Conservation (phyloP, 2,113 vertebrate species). For the Phrynosoma platyrhinos region DNA sequence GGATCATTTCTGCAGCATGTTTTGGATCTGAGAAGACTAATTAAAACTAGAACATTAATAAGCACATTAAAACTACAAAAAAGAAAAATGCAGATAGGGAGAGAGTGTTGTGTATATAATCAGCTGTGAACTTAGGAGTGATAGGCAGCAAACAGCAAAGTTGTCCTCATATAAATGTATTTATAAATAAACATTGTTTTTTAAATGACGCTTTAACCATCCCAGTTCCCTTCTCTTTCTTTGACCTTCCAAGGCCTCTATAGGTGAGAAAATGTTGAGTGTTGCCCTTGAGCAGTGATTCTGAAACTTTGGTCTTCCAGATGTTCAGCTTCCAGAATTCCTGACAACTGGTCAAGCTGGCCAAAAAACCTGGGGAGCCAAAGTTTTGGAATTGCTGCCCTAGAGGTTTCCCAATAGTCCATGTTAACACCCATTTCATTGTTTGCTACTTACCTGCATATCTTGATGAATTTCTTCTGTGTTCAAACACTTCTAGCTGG, state of each 20-base stretch:
- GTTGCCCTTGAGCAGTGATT: not conserved
- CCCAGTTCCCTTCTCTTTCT: no score
- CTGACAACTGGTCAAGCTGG: not conserved
- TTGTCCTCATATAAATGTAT: not conserved
- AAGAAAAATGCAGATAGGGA: not conserved
- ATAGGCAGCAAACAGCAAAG: not conserved
- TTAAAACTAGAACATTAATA: not conserved
- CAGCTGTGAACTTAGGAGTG: not conserved
- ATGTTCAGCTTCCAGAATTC: not conserved
- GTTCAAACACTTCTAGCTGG: constrained; percentile 57
- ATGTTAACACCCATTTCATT: not conserved
- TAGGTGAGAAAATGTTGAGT: not conserved
- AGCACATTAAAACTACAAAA: not conserved
- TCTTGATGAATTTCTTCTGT: constrained; percentile 50
- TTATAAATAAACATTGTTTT: no score
- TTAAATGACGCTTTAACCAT: not conserved
- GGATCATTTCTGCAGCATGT: no score
- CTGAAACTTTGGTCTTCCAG: no score
- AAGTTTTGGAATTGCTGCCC: no score
- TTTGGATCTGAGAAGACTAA: not conserved
- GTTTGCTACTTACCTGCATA: constrained; percentile 57
- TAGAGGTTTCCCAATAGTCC: not conserved
- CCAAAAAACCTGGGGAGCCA: not conserved
- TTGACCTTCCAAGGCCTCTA: not conserved
- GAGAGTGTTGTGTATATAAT: not conserved